Conservation (phyloP, 2,888 invertebrate species). For the Drosophila nigricruria region DNA sequence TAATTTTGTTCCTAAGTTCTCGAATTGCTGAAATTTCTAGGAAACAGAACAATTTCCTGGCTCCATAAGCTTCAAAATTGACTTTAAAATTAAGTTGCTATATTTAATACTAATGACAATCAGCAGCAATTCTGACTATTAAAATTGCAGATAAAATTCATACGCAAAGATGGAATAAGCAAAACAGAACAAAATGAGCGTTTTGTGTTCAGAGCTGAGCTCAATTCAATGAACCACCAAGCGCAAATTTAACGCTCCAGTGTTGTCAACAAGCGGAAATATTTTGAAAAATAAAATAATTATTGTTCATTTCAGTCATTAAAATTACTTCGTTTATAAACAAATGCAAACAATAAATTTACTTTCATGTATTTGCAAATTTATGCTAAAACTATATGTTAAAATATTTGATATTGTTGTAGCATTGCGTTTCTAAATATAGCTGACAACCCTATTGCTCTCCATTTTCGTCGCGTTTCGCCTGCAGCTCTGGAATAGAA, state of each 20-base stretch:
- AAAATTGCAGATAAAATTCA: neutral
- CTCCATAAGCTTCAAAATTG: neutral
- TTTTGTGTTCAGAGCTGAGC: constrained; percentile 4
- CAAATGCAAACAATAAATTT: neutral
- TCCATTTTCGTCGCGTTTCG: constrained; percentile 68
- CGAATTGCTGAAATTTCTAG: neutral
- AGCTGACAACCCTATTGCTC: constrained; percentile 43
- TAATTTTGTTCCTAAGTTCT: neutral
- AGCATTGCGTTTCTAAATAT: neutral
- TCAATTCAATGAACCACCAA: constrained; percentile 10
- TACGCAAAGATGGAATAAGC: neutral
- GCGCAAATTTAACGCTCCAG: constrained; percentile 11
- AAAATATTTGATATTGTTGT: neutral
- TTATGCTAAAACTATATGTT: neutral
- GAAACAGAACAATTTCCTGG: neutral
- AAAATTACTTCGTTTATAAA: neutral
- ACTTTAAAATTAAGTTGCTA: neutral
- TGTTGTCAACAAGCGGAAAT: constrained; percentile 6
- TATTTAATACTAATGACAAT: neutral
- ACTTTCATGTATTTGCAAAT: neutral
- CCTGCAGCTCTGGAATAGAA: constrained; percentile 63
- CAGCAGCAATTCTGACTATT: neutral
- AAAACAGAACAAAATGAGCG: constrained; percentile 8
- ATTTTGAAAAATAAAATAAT: neutral
- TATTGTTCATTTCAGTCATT: neutral